A percentile compares a stretch with the other conserved stretches of the same genome.
These are phyloP conservation scores for Palythoa grandiflora DNA, from an alignment of 92 coral and sea anemone species.

Conservation along the genomic window DNA sequence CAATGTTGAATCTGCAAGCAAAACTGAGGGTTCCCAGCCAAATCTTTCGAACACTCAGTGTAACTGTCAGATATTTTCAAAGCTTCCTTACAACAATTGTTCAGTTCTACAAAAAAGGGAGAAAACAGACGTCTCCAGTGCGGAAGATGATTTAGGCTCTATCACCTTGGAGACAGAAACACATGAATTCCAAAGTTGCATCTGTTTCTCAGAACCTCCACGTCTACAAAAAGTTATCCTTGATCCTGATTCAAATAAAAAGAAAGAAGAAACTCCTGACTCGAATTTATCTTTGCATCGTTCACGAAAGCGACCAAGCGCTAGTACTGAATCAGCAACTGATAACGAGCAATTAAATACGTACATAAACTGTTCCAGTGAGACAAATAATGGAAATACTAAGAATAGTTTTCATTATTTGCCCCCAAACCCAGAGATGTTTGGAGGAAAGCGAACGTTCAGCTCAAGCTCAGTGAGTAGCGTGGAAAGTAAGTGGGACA, in stretches of 20 bases:
- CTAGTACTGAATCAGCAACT: background rate
- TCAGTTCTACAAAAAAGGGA: background rate
- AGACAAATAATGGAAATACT: background rate
- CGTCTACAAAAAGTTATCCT: background rate
- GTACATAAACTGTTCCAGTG: background rate
- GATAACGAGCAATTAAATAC: background rate
- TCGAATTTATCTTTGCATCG: background rate
- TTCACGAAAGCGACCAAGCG: conserved; percentile 11
- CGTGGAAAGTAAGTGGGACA: conserved; percentile 71
- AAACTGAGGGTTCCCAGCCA: background rate
- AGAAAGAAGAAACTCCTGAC: background rate
- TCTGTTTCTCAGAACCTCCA: background rate
- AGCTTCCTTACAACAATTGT: background rate
- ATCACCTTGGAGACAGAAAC: background rate
- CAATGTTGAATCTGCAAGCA: background rate
- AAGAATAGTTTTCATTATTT: background rate
- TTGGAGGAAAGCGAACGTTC: background rate
- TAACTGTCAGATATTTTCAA: background rate
- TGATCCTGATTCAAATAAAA: background rate
- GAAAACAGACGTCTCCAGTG: background rate
- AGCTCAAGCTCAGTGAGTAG: conserved; percentile 37
- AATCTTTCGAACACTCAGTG: background rate
- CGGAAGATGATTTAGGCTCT: background rate
- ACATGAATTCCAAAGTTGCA: background rate
- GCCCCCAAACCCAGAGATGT: conserved; percentile 9